These are phyloP conservation scores for Charadrius vociferus DNA, from an alignment of 2,113 vertebrate genomes.

Conservation along the genomic window DNA sequence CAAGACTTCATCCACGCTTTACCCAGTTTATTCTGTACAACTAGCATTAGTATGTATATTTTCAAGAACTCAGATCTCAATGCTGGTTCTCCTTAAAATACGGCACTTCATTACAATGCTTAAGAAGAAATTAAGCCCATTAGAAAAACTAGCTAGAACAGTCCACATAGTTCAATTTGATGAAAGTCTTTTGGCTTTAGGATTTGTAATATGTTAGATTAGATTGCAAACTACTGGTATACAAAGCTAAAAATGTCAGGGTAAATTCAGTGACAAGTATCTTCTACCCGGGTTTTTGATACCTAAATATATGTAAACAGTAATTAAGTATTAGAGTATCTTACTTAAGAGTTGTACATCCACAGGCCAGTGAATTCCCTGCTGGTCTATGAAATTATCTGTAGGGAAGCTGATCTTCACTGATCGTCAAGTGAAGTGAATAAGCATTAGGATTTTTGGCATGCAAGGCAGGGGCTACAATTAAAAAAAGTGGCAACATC, in stretches of 20 bases:
- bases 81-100: background rate
- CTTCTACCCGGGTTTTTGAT: background rate
- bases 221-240: background rate
- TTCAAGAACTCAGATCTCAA: background rate
- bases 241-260: background rate
- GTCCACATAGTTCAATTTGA: background rate
- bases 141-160: background rate
- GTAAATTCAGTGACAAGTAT: constrained; percentile 1
- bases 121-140: background rate
- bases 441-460: constrained; percentile 26
- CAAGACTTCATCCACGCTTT: background rate
- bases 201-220: background rate
- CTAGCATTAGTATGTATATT: background rate
- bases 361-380: background rate
- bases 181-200: background rate
- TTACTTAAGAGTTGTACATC: constrained; percentile 39
- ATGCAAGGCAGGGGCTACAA: constrained; percentile 29
- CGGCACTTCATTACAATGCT: background rate
- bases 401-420: constrained; percentile 4
- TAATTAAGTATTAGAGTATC: background rate
- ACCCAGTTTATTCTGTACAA: background rate
- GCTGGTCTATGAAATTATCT: background rate
- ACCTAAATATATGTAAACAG: background rate
- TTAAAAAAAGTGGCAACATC: constrained; percentile 30
- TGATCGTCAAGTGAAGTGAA: constrained; percentile 23